phyloP scores from a whole-genome alignment of 2,888 invertebrate genomes.

The Axea sp. region DNA sequence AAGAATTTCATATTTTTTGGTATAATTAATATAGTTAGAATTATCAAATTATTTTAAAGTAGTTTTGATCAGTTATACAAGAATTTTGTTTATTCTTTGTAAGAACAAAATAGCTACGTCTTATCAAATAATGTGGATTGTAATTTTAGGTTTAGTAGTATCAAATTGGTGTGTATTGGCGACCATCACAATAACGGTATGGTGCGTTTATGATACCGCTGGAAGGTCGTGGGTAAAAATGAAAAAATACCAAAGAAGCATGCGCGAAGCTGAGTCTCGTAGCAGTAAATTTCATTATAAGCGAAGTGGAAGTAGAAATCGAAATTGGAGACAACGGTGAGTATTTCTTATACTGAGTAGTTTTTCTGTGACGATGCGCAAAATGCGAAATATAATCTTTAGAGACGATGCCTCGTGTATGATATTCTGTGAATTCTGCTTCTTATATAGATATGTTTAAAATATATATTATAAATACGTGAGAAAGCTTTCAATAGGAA shows the following conservation, averaged over 20 bases:
- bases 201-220: conserved; percentile 93
- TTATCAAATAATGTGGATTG: not conserved
- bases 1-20: too few relatives aligned
- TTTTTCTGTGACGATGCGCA: conserved; percentile 4
- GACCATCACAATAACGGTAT: conserved; percentile 87
- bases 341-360: conserved; percentile 1
- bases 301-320: conserved; percentile 87
- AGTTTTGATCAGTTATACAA: too few relatives aligned
- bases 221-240: conserved; percentile 94
- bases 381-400: too few relatives aligned
- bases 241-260: conserved; percentile 91
- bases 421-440: too few relatives aligned
- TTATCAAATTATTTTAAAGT: too few relatives aligned
- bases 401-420: too few relatives aligned
- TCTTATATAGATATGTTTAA: too few relatives aligned
- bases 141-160: conserved; percentile 84
- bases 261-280: conserved; percentile 86
- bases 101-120: too few relatives aligned
- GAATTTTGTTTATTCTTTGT: too few relatives aligned
- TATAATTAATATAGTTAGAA: too few relatives aligned
- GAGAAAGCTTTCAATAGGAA: too few relatives aligned
- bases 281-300: conserved; percentile 84
- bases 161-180: conserved; percentile 88
- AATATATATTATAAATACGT: too few relatives aligned
- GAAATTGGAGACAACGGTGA: conserved; percentile 92